A percentile compares a stretch with the other conserved stretches of the same genome.
These are phyloP conservation scores for Delia radicum DNA, from an alignment of 1,140 invertebrate genomes.

Conservation along the genomic window DNA sequence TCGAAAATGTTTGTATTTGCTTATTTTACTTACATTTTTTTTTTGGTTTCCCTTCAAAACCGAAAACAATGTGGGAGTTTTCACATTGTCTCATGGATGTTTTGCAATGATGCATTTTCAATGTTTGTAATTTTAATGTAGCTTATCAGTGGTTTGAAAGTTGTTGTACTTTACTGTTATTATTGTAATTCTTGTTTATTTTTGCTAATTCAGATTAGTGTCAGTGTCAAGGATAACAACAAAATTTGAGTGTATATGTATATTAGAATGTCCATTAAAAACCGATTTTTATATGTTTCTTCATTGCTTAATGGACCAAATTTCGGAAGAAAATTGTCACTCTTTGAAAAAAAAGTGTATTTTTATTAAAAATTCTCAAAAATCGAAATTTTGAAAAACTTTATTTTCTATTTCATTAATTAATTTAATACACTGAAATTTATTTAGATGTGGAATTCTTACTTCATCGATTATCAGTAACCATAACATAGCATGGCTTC, in stretches of 20 bases:
- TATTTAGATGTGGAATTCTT: too few species aligned
- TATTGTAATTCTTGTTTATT: not conserved
- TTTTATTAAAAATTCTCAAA: too few species aligned
- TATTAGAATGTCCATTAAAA: too few species aligned
- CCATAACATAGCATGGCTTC: too few species aligned
- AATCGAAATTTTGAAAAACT: too few species aligned
- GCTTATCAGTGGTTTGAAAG: not conserved
- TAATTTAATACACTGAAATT: too few species aligned
- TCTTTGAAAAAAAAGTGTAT: too few species aligned
- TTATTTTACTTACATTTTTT: not conserved
- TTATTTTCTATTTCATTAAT: too few species aligned
- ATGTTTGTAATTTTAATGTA: constrained; percentile 6
- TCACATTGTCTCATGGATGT: not conserved
- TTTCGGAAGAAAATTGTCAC: too few species aligned
- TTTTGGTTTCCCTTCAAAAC: not conserved
- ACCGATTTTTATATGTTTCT: too few species aligned
- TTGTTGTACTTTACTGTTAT: constrained; percentile 3
- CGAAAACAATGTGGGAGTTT: not conserved
- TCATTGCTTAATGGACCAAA: too few species aligned
- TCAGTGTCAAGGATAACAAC: constrained; percentile 26
- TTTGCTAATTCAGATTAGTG: constrained; percentile 20
- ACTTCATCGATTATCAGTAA: too few species aligned
- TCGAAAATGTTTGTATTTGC: not conserved
- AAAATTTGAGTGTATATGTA: not conserved
- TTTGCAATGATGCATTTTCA: constrained; percentile 12